Base-by-base conservation (phyloP, 2,113 vertebrate genomes). In the Phocoena sinus region DNA sequence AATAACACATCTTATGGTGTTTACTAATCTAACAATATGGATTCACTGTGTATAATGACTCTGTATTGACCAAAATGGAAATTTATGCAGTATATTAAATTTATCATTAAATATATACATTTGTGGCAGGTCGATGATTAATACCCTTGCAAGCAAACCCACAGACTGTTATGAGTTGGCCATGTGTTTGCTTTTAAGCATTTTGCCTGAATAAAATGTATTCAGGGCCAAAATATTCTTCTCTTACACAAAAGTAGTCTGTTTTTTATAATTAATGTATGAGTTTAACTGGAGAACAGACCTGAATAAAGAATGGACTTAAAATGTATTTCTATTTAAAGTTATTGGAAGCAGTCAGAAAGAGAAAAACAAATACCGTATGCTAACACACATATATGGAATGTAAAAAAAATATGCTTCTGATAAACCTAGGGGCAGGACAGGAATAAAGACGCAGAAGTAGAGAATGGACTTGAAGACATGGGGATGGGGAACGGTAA, bases 171-270 rank as follows among this genome's bases (percentile, higher is more conserved):
- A 91, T 60, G 50, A 67, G 31, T 89, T 63, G 14, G 25, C n/a
- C 58, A 68, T 91, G 44, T 62, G 73, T 93, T 63, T 98, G 28
- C 21, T 85, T 91, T 76, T 82, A 67, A 44, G 87, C 67, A 83
- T 7, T 83, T 94, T 92, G 88, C 56, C 47, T 92, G 47, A 95
- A 98, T 96, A 89, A 96, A 91, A 89, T 91, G 50, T 89, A 89
- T 86, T 62, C 41, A 44, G 9, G 23, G 84, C 25, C 50, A 96
- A 96, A 95, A 87, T 67, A 87, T n/a, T 87, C 14, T 89, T 93
- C 23, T 81, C 8, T 91, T 89, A 89, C 71, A 95, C 23, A 47
- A 89, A 85, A 89, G n/a, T 86, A 44, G 31, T 91, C 56, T 74
- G 26, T 47, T 93, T 87, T 88, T 96, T 50, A 50, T 94, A 90